Evolutionary conservation across 2,113 vertebrate species (phyloP).

Genomic region (Indicator indicator): DNA sequence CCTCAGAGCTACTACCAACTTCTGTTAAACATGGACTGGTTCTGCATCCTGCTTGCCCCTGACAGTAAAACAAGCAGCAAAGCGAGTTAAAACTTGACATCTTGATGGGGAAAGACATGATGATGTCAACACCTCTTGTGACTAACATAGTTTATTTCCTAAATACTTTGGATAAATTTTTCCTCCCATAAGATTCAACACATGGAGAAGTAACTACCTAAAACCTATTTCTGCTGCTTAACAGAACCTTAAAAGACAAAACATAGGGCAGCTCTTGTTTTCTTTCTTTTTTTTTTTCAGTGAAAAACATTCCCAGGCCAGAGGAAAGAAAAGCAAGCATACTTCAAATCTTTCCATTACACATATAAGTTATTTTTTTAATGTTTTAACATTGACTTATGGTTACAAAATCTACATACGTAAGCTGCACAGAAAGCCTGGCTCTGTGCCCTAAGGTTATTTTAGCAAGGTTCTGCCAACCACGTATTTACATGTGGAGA

Average conservation of each 20-base stretch:
- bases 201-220: slow-evolving; percentile 3
- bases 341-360: slow-evolving; percentile 76
- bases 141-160: background rate
- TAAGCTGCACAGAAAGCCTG: slow-evolving; percentile 64
- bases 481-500: slow-evolving; percentile 50
- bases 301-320: slow-evolving; percentile 64
- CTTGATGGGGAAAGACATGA: background rate
- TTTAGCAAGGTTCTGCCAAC: slow-evolving; percentile 69
- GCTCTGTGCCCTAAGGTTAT: slow-evolving; percentile 66
- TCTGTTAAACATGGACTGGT: background rate
- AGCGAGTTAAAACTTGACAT: slow-evolving; percentile 38
- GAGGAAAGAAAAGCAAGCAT: slow-evolving; percentile 62
- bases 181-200: slow-evolving; percentile 13
- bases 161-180: slow-evolving; percentile 19
- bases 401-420: slow-evolving; percentile 63
- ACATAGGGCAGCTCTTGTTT: background rate
- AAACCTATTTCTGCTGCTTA: slow-evolving; percentile 10
- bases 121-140: slow-evolving; percentile 15
- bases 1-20: background rate
- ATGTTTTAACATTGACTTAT: slow-evolving; percentile 61
- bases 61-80: background rate
- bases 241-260: slow-evolving; percentile 32
- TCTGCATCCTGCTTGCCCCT: background rate
- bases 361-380: slow-evolving; percentile 67
- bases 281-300: background rate